A percentile compares a stretch with the other conserved stretches of the same genome.
These are phyloP conservation scores for Zoroaster sp. DNA, from an alignment of 53 echinoderm and acorn worm genomes.

Conservation along the genomic window DNA sequence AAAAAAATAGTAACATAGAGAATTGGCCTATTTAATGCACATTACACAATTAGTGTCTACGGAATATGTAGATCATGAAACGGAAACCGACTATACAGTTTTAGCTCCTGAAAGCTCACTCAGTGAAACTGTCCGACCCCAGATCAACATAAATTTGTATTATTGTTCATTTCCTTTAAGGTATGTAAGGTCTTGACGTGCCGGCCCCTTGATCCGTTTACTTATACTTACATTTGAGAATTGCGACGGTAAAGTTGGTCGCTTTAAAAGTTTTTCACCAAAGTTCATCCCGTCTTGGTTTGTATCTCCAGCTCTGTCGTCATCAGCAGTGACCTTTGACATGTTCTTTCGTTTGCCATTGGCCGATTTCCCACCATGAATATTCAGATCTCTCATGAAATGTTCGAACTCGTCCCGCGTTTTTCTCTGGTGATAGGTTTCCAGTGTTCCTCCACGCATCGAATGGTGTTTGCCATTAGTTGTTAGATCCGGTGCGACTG, in stretches of 20 bases:
- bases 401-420: slow-evolving; percentile 87
- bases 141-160: too few relatives aligned
- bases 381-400: slow-evolving; percentile 77
- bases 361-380: slow-evolving; percentile 11
- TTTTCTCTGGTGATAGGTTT: slow-evolving; percentile 82
- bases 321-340: not conserved
- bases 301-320: not conserved
- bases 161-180: too few relatives aligned
- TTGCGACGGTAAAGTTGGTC: slow-evolving; percentile 6
- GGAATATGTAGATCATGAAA: too few relatives aligned
- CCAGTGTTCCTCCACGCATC: slow-evolving; percentile 49
- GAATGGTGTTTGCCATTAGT: slow-evolving; percentile 12
- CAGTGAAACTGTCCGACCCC: too few relatives aligned
- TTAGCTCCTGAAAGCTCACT: not conserved
- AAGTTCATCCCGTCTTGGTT: not conserved
- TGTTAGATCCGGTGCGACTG: not conserved
- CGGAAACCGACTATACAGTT: too few relatives aligned
- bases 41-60: too few relatives aligned
- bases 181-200: too few relatives aligned
- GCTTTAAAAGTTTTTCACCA: not conserved
- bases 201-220: too few relatives aligned
- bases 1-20: too few relatives aligned
- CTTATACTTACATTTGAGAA: slow-evolving; percentile 9
- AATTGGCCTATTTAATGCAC: too few relatives aligned
- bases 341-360: not conserved